phyloP scores from a whole-genome alignment of 2,888 invertebrate species.

The Morpho helenor region DNA sequence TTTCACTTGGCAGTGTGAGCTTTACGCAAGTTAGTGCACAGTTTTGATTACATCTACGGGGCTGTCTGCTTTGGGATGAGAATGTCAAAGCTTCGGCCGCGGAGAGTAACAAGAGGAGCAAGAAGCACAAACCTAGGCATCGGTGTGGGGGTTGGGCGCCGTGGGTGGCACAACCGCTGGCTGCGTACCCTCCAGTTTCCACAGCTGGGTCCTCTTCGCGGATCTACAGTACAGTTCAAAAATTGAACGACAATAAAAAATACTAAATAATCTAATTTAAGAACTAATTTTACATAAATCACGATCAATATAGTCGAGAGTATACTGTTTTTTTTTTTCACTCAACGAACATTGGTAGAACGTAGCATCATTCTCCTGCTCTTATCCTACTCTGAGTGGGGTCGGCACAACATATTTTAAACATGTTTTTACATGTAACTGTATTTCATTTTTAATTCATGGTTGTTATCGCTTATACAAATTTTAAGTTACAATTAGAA shows the following conservation, averaged over 20 bases:
- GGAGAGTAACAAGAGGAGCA: slow-evolving; percentile 59
- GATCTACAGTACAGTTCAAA: slow-evolving; percentile 41
- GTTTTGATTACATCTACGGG: slow-evolving; percentile 46
- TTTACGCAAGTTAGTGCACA: slow-evolving; percentile 60
- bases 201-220: slow-evolving; percentile 58
- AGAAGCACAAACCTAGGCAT: slow-evolving; percentile 76
- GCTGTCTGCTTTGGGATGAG: slow-evolving; percentile 41
- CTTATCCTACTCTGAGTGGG: too few species aligned
- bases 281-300: too few species aligned
- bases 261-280: neutral
- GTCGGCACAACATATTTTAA: too few species aligned
- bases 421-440: too few species aligned
- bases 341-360: too few species aligned
- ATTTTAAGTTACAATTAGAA: too few species aligned
- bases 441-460: too few species aligned
- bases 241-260: neutral
- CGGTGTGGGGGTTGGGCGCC: slow-evolving; percentile 56
- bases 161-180: slow-evolving; percentile 55
- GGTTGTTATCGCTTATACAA: too few species aligned
- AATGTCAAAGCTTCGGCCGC: slow-evolving; percentile 44
- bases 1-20: slow-evolving; percentile 12
- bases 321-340: too few species aligned
- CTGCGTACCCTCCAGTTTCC: slow-evolving; percentile 36
- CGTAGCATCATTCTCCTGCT: too few species aligned
- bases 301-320: too few species aligned